A percentile compares a stretch with the other conserved stretches of the same genome.
These are phyloP conservation scores for Donacobius atricapilla DNA, from an alignment of 2,113 vertebrate species.

Conservation along the genomic window DNA sequence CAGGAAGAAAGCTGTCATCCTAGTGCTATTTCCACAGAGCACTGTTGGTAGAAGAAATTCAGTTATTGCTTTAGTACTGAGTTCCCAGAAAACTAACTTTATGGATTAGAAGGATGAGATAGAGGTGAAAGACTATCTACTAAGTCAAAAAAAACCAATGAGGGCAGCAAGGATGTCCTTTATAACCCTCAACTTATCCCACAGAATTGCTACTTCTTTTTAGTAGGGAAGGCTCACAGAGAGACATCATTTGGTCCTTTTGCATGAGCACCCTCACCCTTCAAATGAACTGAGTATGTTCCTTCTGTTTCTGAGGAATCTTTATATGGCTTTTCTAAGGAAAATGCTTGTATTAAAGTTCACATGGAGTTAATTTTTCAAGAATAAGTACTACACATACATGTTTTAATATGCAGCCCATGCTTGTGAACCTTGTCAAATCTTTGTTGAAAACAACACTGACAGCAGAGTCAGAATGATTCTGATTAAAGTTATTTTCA, in stretches of 20 bases:
- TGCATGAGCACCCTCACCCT: accelerated
- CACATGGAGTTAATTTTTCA: neutral
- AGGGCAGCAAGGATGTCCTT: neutral
- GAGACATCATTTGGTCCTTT: neutral
- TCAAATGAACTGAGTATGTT: neutral
- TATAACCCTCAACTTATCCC: neutral
- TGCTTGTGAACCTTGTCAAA: neutral
- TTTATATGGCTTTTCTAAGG: neutral
- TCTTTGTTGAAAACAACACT: neutral
- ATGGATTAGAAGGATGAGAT: neutral
- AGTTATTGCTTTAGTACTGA: neutral
- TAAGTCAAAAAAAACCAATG: neutral
- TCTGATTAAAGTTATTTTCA: neutral
- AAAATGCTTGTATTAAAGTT: neutral
- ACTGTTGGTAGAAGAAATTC: neutral
- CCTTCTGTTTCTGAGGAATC: neutral
- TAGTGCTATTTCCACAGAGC: neutral
- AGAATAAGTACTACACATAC: neutral
- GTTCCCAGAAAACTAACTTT: neutral
- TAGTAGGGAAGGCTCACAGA: neutral
- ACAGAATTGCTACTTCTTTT: neutral
- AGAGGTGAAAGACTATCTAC: neutral
- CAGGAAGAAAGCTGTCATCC: neutral
- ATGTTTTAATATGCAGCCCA: neutral
- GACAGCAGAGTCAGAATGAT: neutral